These are phyloP conservation scores for Osedax fenrisi DNA, from an alignment of 2,888 invertebrate genomes.

Conservation along the genomic window DNA sequence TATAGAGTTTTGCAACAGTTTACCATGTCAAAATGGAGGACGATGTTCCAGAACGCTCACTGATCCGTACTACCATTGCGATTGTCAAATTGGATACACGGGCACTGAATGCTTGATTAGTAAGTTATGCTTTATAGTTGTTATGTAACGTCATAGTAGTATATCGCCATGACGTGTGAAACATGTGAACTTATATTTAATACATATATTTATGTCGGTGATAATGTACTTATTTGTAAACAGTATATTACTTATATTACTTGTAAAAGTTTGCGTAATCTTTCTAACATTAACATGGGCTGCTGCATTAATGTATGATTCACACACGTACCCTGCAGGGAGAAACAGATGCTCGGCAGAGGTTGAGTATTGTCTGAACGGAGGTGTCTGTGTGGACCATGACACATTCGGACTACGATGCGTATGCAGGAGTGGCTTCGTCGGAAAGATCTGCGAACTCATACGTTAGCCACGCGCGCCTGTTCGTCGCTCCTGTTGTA, in stretches of 20 bases:
- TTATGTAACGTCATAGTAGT: too few relatives aligned
- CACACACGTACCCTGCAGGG: too few relatives aligned
- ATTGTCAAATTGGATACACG: not conserved
- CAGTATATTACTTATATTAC: too few relatives aligned
- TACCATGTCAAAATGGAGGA: not conserved
- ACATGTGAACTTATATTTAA: too few relatives aligned
- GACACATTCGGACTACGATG: not conserved
- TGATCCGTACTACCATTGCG: constrained; percentile 6
- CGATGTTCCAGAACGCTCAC: not conserved
- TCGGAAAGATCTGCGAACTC: constrained; percentile 12
- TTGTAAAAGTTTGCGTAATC: too few relatives aligned
- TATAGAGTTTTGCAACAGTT: not conserved
- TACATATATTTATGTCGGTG: too few relatives aligned
- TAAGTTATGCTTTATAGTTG: not conserved
- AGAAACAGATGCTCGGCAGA: not conserved
- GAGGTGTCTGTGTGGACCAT: not conserved
- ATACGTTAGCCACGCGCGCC: not conserved
- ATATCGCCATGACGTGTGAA: too few relatives aligned
- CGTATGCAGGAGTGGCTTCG: not conserved
- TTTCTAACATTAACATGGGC: too few relatives aligned
- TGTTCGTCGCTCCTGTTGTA: too few relatives aligned
- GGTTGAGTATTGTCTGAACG: constrained; percentile 2
- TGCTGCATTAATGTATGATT: too few relatives aligned
- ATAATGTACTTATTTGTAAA: too few relatives aligned
- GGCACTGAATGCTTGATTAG: not conserved